Base-by-base conservation (phyloP, 2,113 vertebrate genomes). In the Poeciliopsis occidentalis region DNA sequence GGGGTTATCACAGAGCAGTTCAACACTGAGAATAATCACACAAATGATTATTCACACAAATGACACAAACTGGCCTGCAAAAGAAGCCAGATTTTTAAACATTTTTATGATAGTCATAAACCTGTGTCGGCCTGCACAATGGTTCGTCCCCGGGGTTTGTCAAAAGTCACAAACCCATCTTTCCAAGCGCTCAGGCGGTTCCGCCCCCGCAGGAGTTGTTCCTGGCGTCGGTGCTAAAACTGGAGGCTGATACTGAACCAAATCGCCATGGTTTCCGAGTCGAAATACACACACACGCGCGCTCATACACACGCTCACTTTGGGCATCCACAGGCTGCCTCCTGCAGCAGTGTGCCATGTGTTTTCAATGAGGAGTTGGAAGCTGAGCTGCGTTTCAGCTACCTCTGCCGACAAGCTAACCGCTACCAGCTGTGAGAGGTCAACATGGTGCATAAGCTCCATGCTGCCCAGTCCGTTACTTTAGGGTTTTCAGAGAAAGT, bases 121-220 rank as follows among this genome's bases (percentile, higher is more conserved):
- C 51, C 31, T 12, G 5, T 57, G 39, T 61, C 26, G 44, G 30
- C 54, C 41, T 24, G 7, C 17, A 44, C 4, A 37, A 19, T 57
- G 34, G 64, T 63, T 71, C 78, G 63, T 27, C 60, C 66, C 37
- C 6, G 10, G 34, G 44, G 31, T 71, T 12, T 74, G 73, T 77
- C 74, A 68, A 68, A 65, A 64, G 78, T 71, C 69, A 65, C 57
- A 54, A 51, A 68, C 31, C 67, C 22, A 27, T 76, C 64, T 75
- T 69, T 75, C 74, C 73, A 66, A 81, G 37, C 2, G 15, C 78
- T 67, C 77, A 22, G 82, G 71, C 47, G 31, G 68, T 31, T 65
- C 60, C 78, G 75, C 88, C 86, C 75, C 77, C 77, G 67, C 86
- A 87, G 84, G 78, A 85, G 70, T 86, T 79, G 84, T 68, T 86